Percentiles rank a stretch among this genome's conserved stretches.
Conservation (phyloP, 30 jellyfish, hydroid and myxozoan genomes). For the Aurelia aurita complex sp. Pacific region DNA sequence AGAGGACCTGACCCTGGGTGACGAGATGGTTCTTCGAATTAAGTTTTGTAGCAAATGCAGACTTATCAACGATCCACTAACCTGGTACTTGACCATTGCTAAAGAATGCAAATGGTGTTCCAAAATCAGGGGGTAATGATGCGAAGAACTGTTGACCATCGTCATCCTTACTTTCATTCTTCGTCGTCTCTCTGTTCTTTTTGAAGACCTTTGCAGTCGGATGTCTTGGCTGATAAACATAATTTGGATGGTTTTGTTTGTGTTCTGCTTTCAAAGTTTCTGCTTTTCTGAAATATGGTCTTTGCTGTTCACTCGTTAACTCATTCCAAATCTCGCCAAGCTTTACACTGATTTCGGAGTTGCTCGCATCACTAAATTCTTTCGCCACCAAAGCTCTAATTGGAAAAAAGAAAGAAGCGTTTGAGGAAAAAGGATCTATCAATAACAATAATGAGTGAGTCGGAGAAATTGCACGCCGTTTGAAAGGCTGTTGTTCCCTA, state of each 20-base stretch:
- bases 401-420: too few species aligned
- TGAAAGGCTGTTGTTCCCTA: too few species aligned
- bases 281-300: constrained; percentile 74
- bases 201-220: constrained; percentile 10
- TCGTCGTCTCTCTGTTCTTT: constrained; percentile 10
- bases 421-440: too few species aligned
- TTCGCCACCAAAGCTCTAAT: constrained; percentile 76
- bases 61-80: background rate
- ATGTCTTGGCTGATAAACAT: constrained; percentile 66
- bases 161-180: background rate
- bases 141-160: background rate
- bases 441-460: too few species aligned
- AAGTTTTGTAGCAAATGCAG: too few species aligned
- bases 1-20: too few species aligned
- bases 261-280: constrained; percentile 60
- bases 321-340: constrained; percentile 88
- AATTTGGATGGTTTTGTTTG: constrained; percentile 65
- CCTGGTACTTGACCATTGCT: constrained; percentile 13
- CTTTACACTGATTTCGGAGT: constrained; percentile 77
- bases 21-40: too few species aligned
- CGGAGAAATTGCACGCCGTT: too few species aligned
- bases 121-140: constrained; percentile 33
- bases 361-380: constrained; percentile 78
- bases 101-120: constrained; percentile 41
- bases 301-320: constrained; percentile 62